These are phyloP conservation scores for Halcyon smyrnensis DNA, from an alignment of 2,797 vertebrate genomes.

Conservation along the genomic window DNA sequence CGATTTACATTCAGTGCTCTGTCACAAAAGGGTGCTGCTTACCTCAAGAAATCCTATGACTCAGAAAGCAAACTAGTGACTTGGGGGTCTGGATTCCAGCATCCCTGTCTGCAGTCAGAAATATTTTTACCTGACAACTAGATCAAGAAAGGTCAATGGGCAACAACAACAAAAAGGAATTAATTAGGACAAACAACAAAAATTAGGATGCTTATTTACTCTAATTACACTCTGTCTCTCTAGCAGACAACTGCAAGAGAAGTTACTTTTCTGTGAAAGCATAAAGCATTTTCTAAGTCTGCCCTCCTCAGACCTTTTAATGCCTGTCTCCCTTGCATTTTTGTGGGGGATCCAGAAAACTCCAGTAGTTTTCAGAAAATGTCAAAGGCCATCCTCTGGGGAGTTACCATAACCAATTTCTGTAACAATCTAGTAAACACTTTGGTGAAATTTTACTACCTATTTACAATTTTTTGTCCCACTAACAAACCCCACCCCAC, in stretches of 20 bases:
- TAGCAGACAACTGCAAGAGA: background rate
- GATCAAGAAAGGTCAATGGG: background rate
- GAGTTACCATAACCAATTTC: background rate
- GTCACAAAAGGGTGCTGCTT: background rate
- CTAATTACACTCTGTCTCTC: background rate
- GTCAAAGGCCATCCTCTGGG: background rate
- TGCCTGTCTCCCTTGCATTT: background rate
- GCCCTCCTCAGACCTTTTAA: background rate
- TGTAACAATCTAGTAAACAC: background rate
- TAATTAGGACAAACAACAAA: background rate
- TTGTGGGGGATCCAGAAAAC: background rate
- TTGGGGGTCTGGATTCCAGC: background rate
- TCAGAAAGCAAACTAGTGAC: background rate
- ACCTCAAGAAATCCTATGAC: background rate
- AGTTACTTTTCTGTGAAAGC: background rate
- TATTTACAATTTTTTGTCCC: background rate
- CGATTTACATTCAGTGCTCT: background rate
- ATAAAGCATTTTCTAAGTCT: background rate
- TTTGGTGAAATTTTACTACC: background rate
- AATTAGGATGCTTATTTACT: background rate
- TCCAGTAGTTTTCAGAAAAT: background rate
- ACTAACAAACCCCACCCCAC: too few relatives aligned
- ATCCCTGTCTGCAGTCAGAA: background rate
- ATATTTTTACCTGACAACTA: background rate
- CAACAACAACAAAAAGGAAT: background rate